phyloP scores from a whole-genome alignment of 2,797 vertebrate species.

The Masticophis lateralis region DNA sequence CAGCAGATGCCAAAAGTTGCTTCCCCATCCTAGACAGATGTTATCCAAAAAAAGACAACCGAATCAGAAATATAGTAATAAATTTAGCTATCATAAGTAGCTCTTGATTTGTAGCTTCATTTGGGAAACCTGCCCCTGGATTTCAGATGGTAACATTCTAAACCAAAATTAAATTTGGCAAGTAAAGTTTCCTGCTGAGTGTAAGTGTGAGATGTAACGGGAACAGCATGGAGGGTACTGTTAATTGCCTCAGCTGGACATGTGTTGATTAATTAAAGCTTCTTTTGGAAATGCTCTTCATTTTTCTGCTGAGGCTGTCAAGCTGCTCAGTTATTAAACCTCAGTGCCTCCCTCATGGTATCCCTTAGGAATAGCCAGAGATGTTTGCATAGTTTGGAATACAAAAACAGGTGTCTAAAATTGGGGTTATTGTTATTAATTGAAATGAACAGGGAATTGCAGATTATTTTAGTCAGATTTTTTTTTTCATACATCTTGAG shows the following conservation, averaged over 20 bases:
- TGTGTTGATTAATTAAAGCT: conserved; percentile 35
- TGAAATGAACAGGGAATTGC: not conserved
- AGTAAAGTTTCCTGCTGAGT: conserved; percentile 2
- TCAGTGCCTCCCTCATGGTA: not conserved
- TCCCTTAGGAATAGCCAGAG: conserved; percentile 21
- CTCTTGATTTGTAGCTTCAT: not conserved
- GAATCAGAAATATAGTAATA: not conserved
- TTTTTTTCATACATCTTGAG: not conserved
- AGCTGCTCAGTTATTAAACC: conserved; percentile 24
- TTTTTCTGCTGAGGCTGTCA: conserved; percentile 20
- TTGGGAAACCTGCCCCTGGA: not conserved
- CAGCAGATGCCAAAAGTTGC: not conserved
- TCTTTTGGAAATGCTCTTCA: conserved; percentile 18
- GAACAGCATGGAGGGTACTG: conserved; percentile 10
- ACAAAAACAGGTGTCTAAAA: conserved; percentile 3
- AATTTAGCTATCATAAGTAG: not conserved
- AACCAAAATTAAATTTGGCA: conserved; percentile 19
- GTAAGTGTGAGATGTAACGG: conserved; percentile 13
- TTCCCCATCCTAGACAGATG: not conserved
- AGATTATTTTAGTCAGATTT: not conserved
- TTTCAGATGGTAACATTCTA: conserved; percentile 14
- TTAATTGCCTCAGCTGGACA: conserved; percentile 31
- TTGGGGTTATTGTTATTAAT: conserved; percentile 17
- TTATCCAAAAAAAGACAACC: not conserved
- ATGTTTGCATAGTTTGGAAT: not conserved